phyloP scores from a whole-genome alignment of 1,140 invertebrate species.

The Chironomus tepperi region DNA sequence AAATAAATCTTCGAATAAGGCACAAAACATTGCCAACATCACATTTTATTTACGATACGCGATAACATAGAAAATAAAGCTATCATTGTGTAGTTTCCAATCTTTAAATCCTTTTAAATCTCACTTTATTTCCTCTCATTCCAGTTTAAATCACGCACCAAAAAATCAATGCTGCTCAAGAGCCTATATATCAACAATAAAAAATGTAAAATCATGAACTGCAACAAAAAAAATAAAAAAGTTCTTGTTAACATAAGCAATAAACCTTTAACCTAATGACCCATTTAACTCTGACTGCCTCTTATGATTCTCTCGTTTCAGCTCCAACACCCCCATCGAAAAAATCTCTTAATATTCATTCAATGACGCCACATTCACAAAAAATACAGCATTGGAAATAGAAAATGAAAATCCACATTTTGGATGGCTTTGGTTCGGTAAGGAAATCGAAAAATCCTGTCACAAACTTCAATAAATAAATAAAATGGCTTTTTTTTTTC shows the following conservation, averaged over 20 bases:
- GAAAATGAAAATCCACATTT: background rate
- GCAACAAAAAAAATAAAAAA: no score
- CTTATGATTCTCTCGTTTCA: background rate
- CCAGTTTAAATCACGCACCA: no score
- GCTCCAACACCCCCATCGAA: background rate
- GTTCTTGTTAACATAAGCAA: conserved; percentile 7
- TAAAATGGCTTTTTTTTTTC: conserved; percentile 13
- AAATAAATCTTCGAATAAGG: no score
- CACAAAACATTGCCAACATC: no score
- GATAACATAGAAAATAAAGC: no score
- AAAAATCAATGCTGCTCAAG: no score
- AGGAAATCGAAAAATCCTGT: conserved; percentile 21
- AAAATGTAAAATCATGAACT: conserved; percentile 16
- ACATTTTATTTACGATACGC: no score
- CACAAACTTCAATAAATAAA: conserved; percentile 21
- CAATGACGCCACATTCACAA: background rate
- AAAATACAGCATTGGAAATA: no score
- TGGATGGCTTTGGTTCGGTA: no score
- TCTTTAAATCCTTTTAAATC: no score
- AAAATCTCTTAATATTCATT: background rate
- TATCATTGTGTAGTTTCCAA: no score
- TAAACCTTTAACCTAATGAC: conserved; percentile 21
- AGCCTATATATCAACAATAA: background rate
- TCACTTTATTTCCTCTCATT: no score
- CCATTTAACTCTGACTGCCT: conserved; percentile 17